phyloP scores from a whole-genome alignment of 1,140 invertebrate species.

The Diachasmimorpha longicaudata region DNA sequence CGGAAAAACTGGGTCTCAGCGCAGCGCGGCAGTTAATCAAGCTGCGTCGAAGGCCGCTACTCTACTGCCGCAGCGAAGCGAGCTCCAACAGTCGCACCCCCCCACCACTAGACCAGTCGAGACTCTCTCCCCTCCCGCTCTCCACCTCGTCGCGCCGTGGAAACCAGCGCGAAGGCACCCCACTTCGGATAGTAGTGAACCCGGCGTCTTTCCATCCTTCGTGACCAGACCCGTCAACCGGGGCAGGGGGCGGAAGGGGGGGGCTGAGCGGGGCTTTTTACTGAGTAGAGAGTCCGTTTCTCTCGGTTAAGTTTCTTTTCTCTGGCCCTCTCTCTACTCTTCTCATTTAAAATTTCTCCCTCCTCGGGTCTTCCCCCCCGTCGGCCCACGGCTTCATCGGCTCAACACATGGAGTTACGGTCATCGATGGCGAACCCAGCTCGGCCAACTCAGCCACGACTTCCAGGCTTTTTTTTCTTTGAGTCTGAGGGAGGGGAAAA shows the following conservation, averaged over 20 bases:
- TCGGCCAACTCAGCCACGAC: constrained; percentile 48
- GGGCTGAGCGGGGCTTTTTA: not conserved
- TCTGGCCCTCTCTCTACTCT: constrained; percentile 11
- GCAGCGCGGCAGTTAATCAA: constrained; percentile 25
- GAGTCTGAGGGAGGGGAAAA: not conserved
- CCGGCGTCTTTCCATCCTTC: not conserved
- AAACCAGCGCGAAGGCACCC: not conserved
- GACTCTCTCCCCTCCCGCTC: constrained; percentile 18
- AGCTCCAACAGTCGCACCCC: constrained; percentile 37
- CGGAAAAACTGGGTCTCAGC: not conserved
- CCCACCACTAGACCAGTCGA: constrained; percentile 40
- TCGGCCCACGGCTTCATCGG: not conserved
- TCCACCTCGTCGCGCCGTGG: not conserved
- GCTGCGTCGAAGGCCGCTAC: constrained; percentile 57
- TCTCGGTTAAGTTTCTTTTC: constrained; percentile 16
- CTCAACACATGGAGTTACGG: constrained; percentile 17
- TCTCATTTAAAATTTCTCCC: constrained; percentile 5
- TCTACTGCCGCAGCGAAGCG: constrained; percentile 53
- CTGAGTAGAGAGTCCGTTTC: not conserved
- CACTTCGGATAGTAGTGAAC: not conserved
- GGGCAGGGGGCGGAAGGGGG: no score
- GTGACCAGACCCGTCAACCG: not conserved
- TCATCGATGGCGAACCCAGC: constrained; percentile 28
- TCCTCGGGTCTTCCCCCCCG: not conserved
- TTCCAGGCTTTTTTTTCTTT: not conserved